Evolutionary conservation across 2,888 invertebrate genomes (phyloP).

Genomic region (Oxyteleia sp.): DNA sequence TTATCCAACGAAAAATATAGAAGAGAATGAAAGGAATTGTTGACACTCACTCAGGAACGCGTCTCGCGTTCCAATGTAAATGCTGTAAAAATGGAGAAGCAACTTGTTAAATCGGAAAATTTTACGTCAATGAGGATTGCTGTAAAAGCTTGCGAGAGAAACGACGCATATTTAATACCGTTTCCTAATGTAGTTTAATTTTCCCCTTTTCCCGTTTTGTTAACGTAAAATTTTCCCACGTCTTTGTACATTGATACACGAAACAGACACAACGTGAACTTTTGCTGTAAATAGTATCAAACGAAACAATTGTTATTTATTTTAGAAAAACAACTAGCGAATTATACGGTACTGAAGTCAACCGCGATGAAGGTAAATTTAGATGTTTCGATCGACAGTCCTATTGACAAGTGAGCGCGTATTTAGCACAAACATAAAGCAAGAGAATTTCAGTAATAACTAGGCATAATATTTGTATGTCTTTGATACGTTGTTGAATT

Average conservation of each 20-base stretch:
- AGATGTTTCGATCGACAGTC: conserved; percentile 28
- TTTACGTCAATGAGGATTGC: conserved; percentile 31
- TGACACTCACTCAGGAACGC: conserved; percentile 25
- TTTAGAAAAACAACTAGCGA: conserved; percentile 49
- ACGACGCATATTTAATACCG: conserved; percentile 4
- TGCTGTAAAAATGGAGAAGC: conserved; percentile 35
- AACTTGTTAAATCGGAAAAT: conserved; percentile 46
- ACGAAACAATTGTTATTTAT: conserved; percentile 51
- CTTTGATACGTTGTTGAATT: conserved; percentile 52
- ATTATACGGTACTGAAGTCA: conserved; percentile 24
- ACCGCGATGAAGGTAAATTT: conserved; percentile 40
- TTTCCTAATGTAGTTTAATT: no score
- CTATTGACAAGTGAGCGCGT: conserved; percentile 44
- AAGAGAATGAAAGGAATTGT: conserved; percentile 38
- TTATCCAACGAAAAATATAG: conserved; percentile 9
- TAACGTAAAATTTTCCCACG: conserved; percentile 24
- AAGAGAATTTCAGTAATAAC: conserved; percentile 29
- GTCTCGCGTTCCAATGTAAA: conserved; percentile 27
- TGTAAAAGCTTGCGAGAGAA: not conserved
- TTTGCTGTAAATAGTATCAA: conserved; percentile 46
- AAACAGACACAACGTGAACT: conserved; percentile 26
- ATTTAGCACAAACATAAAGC: conserved; percentile 44
- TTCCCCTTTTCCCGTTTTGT: not conserved
- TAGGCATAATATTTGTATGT: conserved; percentile 56
- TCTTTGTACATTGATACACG: conserved; percentile 22